Evolutionary conservation across 1,140 invertebrate genomes (phyloP).

Genomic region (Bombus confusus): DNA sequence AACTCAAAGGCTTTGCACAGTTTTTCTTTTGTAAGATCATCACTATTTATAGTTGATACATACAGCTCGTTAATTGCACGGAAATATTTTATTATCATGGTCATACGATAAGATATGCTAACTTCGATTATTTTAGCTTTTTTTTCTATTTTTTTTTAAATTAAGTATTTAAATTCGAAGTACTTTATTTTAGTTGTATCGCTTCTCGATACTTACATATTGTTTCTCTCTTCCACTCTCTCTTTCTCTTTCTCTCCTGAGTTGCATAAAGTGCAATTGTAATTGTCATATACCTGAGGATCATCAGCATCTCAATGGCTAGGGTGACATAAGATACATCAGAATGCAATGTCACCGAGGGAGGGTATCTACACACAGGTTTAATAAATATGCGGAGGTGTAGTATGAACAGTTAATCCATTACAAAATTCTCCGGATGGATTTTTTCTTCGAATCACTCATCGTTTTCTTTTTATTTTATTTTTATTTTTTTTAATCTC

Average conservation of each 20-base stretch:
- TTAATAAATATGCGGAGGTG: conserved; percentile 65
- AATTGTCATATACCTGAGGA: conserved; percentile 61
- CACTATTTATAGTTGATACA: conserved; percentile 10
- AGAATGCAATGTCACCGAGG: conserved; percentile 61
- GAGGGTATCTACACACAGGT: conserved; percentile 64
- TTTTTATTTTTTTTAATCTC: conserved; percentile 22
- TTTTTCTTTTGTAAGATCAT: conserved; percentile 19
- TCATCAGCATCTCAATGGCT: conserved; percentile 60
- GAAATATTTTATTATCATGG: conserved; percentile 8
- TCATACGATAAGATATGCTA: conserved; percentile 1
- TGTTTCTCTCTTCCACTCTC: neutral
- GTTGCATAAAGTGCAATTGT: conserved; percentile 64
- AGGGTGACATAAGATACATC: conserved; percentile 62
- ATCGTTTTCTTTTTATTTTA: conserved; percentile 5
- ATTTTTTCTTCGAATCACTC: conserved; percentile 33
- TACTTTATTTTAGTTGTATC: conserved; percentile 1
- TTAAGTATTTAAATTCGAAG: neutral
- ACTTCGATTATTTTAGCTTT: conserved; percentile 14
- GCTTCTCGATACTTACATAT: conserved; percentile 27
- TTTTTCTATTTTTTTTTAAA: neutral
- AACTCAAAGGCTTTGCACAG: conserved; percentile 26
- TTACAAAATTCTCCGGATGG: conserved; percentile 49
- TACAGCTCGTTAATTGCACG: conserved; percentile 42
- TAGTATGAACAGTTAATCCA: conserved; percentile 66
- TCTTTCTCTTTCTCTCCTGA: neutral